A percentile compares a stretch with the other conserved stretches of the same genome.
Evolutionary conservation across 2,888 invertebrate species (phyloP).

Genomic region (Athripsodes cinereus): DNA sequence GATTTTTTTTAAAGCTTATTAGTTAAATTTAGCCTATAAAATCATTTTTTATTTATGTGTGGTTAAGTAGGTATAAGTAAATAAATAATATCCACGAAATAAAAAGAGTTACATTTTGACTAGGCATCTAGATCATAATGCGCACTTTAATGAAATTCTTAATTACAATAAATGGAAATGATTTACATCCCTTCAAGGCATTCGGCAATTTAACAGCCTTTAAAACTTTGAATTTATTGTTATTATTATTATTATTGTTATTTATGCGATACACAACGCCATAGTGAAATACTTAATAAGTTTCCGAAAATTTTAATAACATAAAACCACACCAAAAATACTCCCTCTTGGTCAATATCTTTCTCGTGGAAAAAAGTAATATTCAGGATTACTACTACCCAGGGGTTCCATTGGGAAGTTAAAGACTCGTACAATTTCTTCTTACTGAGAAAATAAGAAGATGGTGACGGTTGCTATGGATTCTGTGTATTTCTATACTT

Average conservation of each 20-base stretch:
- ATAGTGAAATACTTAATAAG: background rate
- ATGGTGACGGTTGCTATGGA: background rate
- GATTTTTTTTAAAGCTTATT: too few relatives aligned
- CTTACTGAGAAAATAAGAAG: background rate
- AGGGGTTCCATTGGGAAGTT: background rate
- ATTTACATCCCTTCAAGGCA: background rate
- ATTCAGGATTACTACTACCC: background rate
- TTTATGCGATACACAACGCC: background rate
- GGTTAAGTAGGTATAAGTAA: too few relatives aligned
- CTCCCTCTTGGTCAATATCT: background rate
- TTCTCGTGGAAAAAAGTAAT: background rate
- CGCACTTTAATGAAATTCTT: background rate
- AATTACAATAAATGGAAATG: background rate
- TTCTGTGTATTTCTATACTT: background rate
- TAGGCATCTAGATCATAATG: too few relatives aligned
- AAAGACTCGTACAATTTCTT: background rate
- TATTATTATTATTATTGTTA: conserved; percentile 1
- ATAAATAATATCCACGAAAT: too few relatives aligned
- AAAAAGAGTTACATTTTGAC: too few relatives aligned
- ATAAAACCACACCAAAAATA: background rate
- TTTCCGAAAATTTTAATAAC: background rate
- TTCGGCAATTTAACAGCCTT: conserved; percentile 1
- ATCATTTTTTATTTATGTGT: too few relatives aligned
- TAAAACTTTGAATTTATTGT: background rate
- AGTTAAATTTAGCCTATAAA: too few relatives aligned